Conservation (phyloP, 1,140 invertebrate species). For the Temnothorax nylanderi region DNA sequence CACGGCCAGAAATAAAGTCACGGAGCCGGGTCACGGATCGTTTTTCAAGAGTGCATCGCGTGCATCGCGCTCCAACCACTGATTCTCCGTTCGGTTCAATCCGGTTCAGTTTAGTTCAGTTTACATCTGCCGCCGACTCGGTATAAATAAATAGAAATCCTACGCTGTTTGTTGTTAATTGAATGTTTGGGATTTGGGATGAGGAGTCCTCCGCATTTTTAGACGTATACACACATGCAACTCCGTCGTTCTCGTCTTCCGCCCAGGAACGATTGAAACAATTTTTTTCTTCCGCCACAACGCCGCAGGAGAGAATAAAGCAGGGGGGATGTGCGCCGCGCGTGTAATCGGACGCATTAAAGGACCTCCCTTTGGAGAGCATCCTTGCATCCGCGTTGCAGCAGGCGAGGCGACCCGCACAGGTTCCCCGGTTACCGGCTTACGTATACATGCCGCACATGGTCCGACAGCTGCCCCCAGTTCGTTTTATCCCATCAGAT, state of each 20-base stretch:
- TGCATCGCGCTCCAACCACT: background rate
- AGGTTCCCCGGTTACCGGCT: conserved; percentile 59
- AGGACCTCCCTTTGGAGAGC: conserved; percentile 50
- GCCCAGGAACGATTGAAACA: background rate
- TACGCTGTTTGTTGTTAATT: background rate
- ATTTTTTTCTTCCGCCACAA: background rate
- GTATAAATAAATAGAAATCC: background rate
- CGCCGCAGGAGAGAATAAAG: background rate
- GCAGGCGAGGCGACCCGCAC: conserved; percentile 43
- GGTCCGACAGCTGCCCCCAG: conserved; percentile 59
- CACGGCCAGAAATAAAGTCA: conserved; percentile 46
- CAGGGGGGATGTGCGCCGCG: background rate
- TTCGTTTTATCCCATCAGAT: conserved; percentile 54
- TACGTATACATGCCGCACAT: conserved; percentile 48
- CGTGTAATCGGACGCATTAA: conserved; percentile 15
- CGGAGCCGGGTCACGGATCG: conserved; percentile 7
- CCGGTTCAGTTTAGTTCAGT: background rate
- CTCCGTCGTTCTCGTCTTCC: background rate
- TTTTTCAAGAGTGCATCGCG: conserved; percentile 19
- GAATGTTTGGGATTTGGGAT: background rate
- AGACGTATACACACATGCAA: no score
- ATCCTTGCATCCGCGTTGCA: conserved; percentile 52
- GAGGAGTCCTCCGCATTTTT: background rate
- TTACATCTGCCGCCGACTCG: background rate
- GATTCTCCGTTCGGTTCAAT: background rate